phyloP scores from a whole-genome alignment of 2,888 invertebrate species.

The Heterodera filipjevi region DNA sequence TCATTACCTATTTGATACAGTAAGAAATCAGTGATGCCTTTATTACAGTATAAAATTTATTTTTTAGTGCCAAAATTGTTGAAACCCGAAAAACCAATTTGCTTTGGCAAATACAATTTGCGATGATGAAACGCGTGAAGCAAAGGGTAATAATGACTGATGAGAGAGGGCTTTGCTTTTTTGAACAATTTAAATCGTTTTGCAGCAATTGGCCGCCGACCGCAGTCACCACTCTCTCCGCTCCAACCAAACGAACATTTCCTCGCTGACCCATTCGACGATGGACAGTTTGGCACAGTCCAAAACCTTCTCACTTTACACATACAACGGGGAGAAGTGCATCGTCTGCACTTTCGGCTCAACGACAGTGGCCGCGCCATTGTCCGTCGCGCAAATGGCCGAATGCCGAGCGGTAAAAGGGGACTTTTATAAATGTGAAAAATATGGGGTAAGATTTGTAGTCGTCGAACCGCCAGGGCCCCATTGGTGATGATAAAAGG shows the following conservation, averaged over 20 bases:
- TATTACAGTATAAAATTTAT: neutral
- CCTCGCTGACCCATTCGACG: slow-evolving; percentile 7
- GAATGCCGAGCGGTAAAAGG: neutral
- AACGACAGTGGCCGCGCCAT: neutral
- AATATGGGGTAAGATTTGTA: too few relatives aligned
- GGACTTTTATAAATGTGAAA: too few relatives aligned
- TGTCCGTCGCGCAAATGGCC: slow-evolving; percentile 4
- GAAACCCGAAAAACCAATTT: slow-evolving; percentile 30
- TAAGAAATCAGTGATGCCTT: neutral
- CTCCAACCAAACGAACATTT: slow-evolving; percentile 14
- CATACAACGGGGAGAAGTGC: slow-evolving; percentile 1
- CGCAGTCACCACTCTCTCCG: slow-evolving; percentile 3
- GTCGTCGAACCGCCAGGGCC: too few relatives aligned
- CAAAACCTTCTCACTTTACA: neutral
- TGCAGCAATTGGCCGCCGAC: neutral
- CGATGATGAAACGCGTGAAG: slow-evolving; percentile 13
- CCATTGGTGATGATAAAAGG: too few relatives aligned
- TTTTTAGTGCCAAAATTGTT: slow-evolving; percentile 22
- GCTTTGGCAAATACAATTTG: slow-evolving; percentile 34
- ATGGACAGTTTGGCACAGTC: slow-evolving; percentile 12
- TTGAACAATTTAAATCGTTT: too few relatives aligned
- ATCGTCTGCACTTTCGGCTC: neutral
- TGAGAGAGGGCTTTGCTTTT: too few relatives aligned
- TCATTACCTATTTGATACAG: slow-evolving; percentile 25
- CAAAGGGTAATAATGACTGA: too few relatives aligned